These are phyloP conservation scores for Labeo rohita DNA, from an alignment of 2,113 vertebrate species.

Conservation along the genomic window DNA sequence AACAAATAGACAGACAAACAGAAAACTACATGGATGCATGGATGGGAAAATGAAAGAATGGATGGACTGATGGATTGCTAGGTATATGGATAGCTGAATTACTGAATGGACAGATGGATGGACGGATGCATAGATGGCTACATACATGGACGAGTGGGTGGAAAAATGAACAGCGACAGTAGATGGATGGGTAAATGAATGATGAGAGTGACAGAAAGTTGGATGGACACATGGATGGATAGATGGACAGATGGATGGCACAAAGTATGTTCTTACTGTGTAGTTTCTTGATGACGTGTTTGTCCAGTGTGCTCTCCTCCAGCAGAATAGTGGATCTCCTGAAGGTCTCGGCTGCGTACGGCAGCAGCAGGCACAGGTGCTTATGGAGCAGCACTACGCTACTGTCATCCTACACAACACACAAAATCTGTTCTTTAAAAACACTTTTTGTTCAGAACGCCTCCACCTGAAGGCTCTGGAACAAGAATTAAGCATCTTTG, in stretches of 20 bases:
- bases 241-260: neutral
- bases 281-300: slow-evolving; percentile 78
- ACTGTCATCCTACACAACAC: slow-evolving; percentile 70
- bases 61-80: neutral
- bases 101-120: too few relatives aligned
- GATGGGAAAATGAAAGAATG: neutral
- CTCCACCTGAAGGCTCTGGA: neutral
- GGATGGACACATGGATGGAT: neutral
- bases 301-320: slow-evolving; percentile 76
- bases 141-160: neutral
- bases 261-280: slow-evolving; percentile 69
- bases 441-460: neutral
- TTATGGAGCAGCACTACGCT: slow-evolving; percentile 77
- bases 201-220: neutral
- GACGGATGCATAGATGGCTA: neutral
- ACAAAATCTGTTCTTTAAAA: neutral
- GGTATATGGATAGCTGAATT: too few relatives aligned
- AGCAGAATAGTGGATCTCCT: slow-evolving; percentile 74
- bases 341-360: slow-evolving; percentile 79
- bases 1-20: neutral
- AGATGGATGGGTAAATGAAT: neutral
- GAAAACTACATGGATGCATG: neutral
- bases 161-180: neutral
- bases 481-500: neutral
- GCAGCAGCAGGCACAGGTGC: slow-evolving; percentile 78